These are phyloP conservation scores for Pyrgus malvae DNA, from an alignment of 2,888 invertebrate species.

Conservation along the genomic window DNA sequence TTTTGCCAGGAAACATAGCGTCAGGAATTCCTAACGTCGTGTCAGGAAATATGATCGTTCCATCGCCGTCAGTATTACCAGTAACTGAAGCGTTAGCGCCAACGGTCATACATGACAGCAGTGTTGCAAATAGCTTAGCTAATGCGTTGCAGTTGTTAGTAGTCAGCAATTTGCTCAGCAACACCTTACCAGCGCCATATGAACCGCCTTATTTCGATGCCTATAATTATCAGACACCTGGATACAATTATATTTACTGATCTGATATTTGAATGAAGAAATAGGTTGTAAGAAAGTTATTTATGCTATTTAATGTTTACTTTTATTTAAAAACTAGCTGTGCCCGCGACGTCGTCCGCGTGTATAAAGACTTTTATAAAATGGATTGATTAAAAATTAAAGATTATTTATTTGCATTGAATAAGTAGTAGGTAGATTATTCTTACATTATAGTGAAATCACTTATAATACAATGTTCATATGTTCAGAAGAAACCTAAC, in stretches of 20 bases:
- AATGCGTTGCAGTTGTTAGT: slow-evolving; percentile 65
- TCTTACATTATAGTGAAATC: too few relatives aligned
- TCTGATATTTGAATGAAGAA: not conserved
- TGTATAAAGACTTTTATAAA: too few relatives aligned
- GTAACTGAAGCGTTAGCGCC: slow-evolving; percentile 34
- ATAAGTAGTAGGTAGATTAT: too few relatives aligned
- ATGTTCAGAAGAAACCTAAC: too few relatives aligned
- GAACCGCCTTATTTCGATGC: slow-evolving; percentile 3
- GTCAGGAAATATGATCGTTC: not conserved
- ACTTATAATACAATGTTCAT: too few relatives aligned
- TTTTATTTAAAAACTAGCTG: too few relatives aligned
- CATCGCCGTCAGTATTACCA: not conserved
- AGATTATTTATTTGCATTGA: too few relatives aligned
- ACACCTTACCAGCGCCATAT: slow-evolving; percentile 46
- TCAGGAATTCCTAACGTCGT: not conserved
- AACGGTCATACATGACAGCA: slow-evolving; percentile 60
- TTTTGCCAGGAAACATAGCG: not conserved
- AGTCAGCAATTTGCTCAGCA: slow-evolving; percentile 62
- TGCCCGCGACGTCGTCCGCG: too few relatives aligned
- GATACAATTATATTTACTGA: slow-evolving; percentile 9
- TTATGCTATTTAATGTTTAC: not conserved
- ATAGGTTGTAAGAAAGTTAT: not conserved
- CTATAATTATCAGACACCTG: not conserved
- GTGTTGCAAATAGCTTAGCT: slow-evolving; percentile 64
- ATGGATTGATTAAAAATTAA: too few relatives aligned